Conservation (phyloP, 2,888 invertebrate species). For the Dermolepida albohirtum region DNA sequence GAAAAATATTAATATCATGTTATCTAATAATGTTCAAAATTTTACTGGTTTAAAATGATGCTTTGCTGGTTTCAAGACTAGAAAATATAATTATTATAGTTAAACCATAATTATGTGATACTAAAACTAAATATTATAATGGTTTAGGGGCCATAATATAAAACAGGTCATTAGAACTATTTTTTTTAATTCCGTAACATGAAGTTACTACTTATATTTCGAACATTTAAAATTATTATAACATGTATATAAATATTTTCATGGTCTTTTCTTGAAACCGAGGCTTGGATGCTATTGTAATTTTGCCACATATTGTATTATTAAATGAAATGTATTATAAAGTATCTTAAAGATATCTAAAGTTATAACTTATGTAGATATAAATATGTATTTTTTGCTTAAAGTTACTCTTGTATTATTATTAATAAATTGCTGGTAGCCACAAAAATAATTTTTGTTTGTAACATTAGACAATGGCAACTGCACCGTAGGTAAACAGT, state of each 20-base stretch:
- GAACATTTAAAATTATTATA: background rate
- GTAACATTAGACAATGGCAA: no score
- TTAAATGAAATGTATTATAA: no score
- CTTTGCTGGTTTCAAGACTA: no score
- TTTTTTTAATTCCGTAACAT: no score
- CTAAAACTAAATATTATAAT: background rate
- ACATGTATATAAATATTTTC: slow-evolving; percentile 4
- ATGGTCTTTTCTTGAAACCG: background rate
- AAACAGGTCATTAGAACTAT: no score
- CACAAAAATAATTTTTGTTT: no score
- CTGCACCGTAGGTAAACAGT: background rate
- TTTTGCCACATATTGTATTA: no score
- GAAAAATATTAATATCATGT: slow-evolving; percentile 60
- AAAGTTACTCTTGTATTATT: background rate
- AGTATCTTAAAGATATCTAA: slow-evolving; percentile 8
- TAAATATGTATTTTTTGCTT: background rate
- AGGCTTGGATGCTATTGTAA: slow-evolving; percentile 17
- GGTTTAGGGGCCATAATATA: no score
- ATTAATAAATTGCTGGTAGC: background rate
- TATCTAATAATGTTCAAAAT: slow-evolving; percentile 5
- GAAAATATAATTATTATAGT: background rate
- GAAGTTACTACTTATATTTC: no score
- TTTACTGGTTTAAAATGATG: slow-evolving; percentile 5
- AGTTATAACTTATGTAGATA: slow-evolving; percentile 4
- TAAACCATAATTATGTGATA: slow-evolving; percentile 5